Conservation (phyloP, 1,140 invertebrate species). For the Gryon sp. region DNA sequence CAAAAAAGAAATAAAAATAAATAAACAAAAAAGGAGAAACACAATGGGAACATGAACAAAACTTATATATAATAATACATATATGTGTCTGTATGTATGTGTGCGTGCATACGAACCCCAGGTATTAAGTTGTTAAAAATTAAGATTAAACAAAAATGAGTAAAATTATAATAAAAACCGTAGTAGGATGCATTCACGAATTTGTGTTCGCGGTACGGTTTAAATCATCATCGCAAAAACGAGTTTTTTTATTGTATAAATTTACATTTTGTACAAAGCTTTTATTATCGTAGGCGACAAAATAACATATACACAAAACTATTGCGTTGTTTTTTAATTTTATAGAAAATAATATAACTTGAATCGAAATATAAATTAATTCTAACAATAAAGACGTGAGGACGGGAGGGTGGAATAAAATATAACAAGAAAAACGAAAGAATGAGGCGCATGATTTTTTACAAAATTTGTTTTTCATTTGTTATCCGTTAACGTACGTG, state of each 20-base stretch:
- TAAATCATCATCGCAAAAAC: slow-evolving; percentile 13
- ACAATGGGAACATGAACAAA: slow-evolving; percentile 36
- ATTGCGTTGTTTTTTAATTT: slow-evolving; percentile 80
- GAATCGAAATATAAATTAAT: slow-evolving; percentile 23
- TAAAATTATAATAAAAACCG: slow-evolving; percentile 11
- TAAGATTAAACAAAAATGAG: slow-evolving; percentile 2
- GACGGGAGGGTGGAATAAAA: slow-evolving; percentile 7
- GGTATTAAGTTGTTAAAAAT: slow-evolving; percentile 31
- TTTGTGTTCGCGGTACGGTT: slow-evolving; percentile 66
- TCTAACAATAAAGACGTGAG: background rate
- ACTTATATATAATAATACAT: slow-evolving; percentile 35
- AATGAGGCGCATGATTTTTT: slow-evolving; percentile 48
- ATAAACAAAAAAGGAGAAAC: slow-evolving; percentile 36
- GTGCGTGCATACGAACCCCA: slow-evolving; percentile 19
- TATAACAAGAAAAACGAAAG: slow-evolving; percentile 35
- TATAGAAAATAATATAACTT: slow-evolving; percentile 66
- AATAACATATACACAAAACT: slow-evolving; percentile 75
- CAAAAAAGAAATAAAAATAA: slow-evolving; percentile 36
- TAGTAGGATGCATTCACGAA: slow-evolving; percentile 66
- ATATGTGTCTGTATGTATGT: slow-evolving; percentile 45
- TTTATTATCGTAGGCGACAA: slow-evolving; percentile 77
- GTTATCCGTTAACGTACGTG: slow-evolving; percentile 62
- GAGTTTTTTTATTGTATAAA: slow-evolving; percentile 78
- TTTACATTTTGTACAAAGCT: slow-evolving; percentile 79
- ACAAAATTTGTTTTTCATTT: slow-evolving; percentile 63